These are phyloP conservation scores for Leucoraja ocellata DNA, from an alignment of 2,797 vertebrate species.

Conservation along the genomic window DNA sequence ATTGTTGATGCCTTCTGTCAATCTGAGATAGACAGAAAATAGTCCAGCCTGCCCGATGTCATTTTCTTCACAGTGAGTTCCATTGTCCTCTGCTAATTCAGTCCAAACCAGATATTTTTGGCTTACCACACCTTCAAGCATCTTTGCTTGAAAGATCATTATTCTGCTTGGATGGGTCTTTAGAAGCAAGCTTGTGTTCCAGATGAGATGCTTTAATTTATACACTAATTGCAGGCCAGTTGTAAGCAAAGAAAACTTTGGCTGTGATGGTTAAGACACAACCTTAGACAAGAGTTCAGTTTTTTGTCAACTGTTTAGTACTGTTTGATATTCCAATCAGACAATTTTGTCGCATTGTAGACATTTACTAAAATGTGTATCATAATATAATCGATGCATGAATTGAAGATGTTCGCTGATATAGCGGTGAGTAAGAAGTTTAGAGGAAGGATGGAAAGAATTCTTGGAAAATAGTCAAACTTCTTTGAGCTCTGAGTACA, in stretches of 20 bases:
- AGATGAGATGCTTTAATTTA: slow-evolving; percentile 32
- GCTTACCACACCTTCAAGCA: not conserved
- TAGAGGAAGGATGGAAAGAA: not conserved
- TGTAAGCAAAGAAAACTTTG: not conserved
- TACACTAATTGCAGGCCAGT: slow-evolving; percentile 8
- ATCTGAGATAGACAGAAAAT: not conserved
- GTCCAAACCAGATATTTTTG: not conserved
- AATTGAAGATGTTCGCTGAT: slow-evolving; percentile 12
- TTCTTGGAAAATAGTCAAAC: slow-evolving; percentile 34
- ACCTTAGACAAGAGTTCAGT: slow-evolving; percentile 9
- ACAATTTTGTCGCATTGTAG: not conserved
- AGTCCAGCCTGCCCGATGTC: not conserved
- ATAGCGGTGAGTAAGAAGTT: not conserved
- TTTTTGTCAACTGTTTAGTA: not conserved
- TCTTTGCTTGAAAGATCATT: slow-evolving; percentile 15
- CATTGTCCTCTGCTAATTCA: not conserved
- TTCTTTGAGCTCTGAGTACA: slow-evolving; percentile 11
- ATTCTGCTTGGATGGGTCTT: slow-evolving; percentile 25
- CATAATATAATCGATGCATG: not conserved
- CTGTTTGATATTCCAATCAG: not conserved
- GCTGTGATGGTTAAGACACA: not conserved
- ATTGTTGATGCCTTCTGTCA: not conserved
- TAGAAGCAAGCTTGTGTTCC: slow-evolving; percentile 9
- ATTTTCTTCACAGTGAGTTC: not conserved
- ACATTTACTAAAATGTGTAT: not conserved